These are phyloP conservation scores for Scaptodrosophila lebanonensis DNA, from an alignment of 1,140 invertebrate genomes.

Conservation along the genomic window DNA sequence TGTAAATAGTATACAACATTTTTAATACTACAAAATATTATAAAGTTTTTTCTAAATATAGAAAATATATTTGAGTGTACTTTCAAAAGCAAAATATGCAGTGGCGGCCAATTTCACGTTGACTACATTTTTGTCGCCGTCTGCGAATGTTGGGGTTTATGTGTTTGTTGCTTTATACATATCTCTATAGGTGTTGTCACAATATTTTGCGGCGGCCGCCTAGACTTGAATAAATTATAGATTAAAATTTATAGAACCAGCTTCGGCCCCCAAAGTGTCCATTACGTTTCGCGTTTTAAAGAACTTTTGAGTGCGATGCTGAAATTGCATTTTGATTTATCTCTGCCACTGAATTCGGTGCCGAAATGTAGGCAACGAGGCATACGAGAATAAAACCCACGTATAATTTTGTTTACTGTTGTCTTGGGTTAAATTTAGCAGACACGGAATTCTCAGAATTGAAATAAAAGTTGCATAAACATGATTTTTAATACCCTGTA, in stretches of 20 bases:
- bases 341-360: conserved; percentile 11
- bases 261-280: not conserved
- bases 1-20: too few relatives aligned
- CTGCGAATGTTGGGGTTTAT: conserved; percentile 5
- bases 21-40: too few relatives aligned
- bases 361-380: conserved; percentile 23
- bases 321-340: conserved; percentile 40
- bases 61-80: too few relatives aligned
- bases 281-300: conserved; percentile 53
- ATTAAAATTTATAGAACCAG: conserved; percentile 70
- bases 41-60: too few relatives aligned
- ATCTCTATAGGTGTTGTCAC: conserved; percentile 5
- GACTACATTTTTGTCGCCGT: conserved; percentile 64
- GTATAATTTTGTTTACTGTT: conserved; percentile 1
- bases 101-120: conserved; percentile 64
- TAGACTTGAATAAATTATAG: conserved; percentile 75
- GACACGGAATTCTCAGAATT: too few relatives aligned
- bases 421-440: too few relatives aligned
- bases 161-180: not conserved
- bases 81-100: conserved; percentile 40
- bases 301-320: conserved; percentile 31
- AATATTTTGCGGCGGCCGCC: conserved; percentile 36
- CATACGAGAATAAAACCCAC: too few relatives aligned
- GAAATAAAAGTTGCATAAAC: not conserved
- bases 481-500: not conserved